Percentiles rank a stretch among this genome's conserved stretches.
Conservation (phyloP, 2,888 invertebrate species). For the Ectemnius continuus region DNA sequence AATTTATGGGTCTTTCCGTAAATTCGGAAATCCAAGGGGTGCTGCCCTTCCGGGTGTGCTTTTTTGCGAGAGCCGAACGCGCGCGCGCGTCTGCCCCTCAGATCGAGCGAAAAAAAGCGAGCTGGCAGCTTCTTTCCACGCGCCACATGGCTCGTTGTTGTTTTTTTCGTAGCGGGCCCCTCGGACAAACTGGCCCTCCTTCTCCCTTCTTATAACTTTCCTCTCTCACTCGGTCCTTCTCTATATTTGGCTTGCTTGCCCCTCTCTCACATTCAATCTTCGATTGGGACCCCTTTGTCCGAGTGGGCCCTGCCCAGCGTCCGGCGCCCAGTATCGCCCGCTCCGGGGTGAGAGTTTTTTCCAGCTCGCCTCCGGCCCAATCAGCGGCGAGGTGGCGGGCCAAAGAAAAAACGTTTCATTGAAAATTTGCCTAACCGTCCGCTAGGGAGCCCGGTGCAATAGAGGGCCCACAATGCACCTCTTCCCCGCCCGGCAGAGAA, state of each 20-base stretch:
- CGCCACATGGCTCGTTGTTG: slow-evolving; percentile 73
- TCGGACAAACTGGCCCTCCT: slow-evolving; percentile 17
- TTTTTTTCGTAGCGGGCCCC: slow-evolving; percentile 52
- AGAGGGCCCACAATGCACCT: slow-evolving; percentile 46
- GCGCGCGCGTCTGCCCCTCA: neutral
- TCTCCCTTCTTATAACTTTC: neutral
- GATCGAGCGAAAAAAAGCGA: slow-evolving; percentile 42
- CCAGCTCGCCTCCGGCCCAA: slow-evolving; percentile 22
- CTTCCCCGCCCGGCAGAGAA: slow-evolving; percentile 14
- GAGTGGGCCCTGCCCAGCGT: slow-evolving; percentile 66
- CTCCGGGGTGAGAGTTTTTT: slow-evolving; percentile 4
- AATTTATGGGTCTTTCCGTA: slow-evolving; percentile 50
- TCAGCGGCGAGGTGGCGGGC: slow-evolving; percentile 34
- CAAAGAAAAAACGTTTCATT: slow-evolving; percentile 68
- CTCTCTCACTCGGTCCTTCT: slow-evolving; percentile 13
- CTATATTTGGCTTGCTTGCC: slow-evolving; percentile 30
- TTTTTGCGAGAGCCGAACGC: slow-evolving; percentile 7
- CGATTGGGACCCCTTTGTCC: slow-evolving; percentile 65
- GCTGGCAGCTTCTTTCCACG: slow-evolving; percentile 66
- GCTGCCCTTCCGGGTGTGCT: slow-evolving; percentile 40
- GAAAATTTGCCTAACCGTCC: slow-evolving; percentile 75
- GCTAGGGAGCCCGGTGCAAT: slow-evolving; percentile 50
- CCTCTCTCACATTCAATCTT: slow-evolving; percentile 49
- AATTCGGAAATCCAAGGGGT: slow-evolving; percentile 51
- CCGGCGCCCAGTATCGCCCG: slow-evolving; percentile 59